Base-by-base conservation (phyloP, 2,888 invertebrate species). In the Neria commutata region DNA sequence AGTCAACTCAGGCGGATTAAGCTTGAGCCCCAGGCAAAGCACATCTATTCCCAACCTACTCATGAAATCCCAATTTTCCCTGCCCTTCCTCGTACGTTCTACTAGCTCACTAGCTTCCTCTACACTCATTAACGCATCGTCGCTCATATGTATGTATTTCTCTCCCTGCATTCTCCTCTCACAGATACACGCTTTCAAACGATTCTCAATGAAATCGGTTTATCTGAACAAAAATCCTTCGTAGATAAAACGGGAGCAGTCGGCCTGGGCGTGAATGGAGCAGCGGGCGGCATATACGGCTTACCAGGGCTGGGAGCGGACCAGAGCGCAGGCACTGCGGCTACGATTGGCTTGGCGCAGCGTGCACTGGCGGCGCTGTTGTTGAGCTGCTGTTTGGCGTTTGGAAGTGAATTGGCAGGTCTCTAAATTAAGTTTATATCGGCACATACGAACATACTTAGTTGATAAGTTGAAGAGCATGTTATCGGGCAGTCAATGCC, bases 181-280 rank as follows among this genome's bases (percentile, higher is more conserved):
- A 45, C 67, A 90, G 90, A 89, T 81, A 88, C 88, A 72, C 89
- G 89, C 80, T 90, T 88, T 83, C 89, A 88, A 83, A 89, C 89
- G 67, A 87, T 86, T 76, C 83, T 90, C 80, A 91, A 91, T 81
- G 89, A 90, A 83, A 90, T 90, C 80, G 89, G 89, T 81, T 89
- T 90, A 83, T 89, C 89, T 67, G 89, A 91, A 83, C 89, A 90
- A 83, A 90, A 90, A 84, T 79, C 77, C 70, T 73, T 78, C 69
- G 59, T 74, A 71, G 81, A 81, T 74, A 81, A 80, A 70, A 73
- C 75, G n/a, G n/a, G n/a, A n/a, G n/a, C n/a, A 19, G 72, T 70
- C 56, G 64, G 59, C 37, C 66, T 54, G 63, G 59, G 64, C 59
- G 63, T 58, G 17, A 59, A 47, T 55, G 61, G 61, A 8, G 55